Conservation (phyloP, 2,797 vertebrate genomes). For the Enteromius paludinosus region DNA sequence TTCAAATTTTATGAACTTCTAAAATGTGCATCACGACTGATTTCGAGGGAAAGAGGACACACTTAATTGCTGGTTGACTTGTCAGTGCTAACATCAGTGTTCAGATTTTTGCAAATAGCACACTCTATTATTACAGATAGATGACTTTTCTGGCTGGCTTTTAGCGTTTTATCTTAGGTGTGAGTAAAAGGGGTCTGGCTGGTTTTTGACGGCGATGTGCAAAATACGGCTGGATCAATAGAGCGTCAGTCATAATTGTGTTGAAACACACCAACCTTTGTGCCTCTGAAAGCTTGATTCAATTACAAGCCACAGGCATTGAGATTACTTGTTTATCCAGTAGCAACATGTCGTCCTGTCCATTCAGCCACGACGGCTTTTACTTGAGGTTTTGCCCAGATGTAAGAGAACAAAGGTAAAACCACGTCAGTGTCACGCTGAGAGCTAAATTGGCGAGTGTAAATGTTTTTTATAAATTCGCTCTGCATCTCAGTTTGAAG, state of each 20-base stretch:
- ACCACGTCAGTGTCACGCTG: slow-evolving; percentile 29
- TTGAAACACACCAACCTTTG: slow-evolving; percentile 24
- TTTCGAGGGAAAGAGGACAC: neutral
- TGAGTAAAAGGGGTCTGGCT: slow-evolving; percentile 10
- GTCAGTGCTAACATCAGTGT: neutral
- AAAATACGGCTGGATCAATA: neutral
- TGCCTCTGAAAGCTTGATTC: slow-evolving; percentile 23
- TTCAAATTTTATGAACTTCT: neutral
- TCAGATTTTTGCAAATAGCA: neutral
- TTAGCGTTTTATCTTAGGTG: neutral
- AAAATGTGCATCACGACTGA: neutral
- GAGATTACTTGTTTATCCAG: slow-evolving; percentile 33
- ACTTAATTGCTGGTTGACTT: neutral
- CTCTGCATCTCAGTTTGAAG: slow-evolving; percentile 26
- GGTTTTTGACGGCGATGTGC: slow-evolving; percentile 12
- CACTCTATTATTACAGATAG: neutral
- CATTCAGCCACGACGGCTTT: slow-evolving; percentile 15
- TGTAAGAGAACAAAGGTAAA: slow-evolving; percentile 20
- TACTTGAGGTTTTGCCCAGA: slow-evolving; percentile 1
- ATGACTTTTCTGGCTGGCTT: neutral
- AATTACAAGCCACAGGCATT: slow-evolving; percentile 17
- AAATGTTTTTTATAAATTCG: slow-evolving; percentile 46
- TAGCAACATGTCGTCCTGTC: slow-evolving; percentile 18
- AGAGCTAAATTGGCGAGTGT: slow-evolving; percentile 45
- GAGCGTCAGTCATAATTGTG: slow-evolving; percentile 22